Evolutionary conservation across 2,888 invertebrate species (phyloP).

Genomic region (Pseudococcus viburni): DNA sequence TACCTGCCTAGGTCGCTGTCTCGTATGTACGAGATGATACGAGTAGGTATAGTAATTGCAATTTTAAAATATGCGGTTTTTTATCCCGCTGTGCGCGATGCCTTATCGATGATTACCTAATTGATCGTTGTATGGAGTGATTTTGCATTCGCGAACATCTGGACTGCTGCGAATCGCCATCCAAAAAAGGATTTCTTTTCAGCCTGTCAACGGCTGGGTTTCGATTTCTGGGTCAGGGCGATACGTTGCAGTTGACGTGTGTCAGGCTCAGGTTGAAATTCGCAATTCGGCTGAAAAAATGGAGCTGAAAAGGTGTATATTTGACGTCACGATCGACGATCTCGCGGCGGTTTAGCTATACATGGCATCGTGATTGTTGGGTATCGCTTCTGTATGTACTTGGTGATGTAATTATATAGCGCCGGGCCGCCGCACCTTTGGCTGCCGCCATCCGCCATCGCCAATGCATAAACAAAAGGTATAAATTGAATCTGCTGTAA

Average conservation of each 20-base stretch:
- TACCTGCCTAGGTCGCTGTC: not conserved
- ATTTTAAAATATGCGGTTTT: slow-evolving; percentile 19
- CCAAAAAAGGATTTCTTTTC: slow-evolving; percentile 40
- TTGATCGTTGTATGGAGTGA: not conserved
- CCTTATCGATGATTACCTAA: slow-evolving; percentile 19
- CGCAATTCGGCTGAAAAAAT: not conserved
- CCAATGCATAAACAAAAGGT: slow-evolving; percentile 25
- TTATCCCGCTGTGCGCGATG: not conserved
- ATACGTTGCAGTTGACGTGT: not conserved
- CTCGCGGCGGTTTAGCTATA: not conserved
- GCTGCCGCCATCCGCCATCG: not conserved
- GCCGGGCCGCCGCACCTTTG: not conserved
- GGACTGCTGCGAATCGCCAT: slow-evolving; percentile 1
- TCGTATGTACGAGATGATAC: not conserved
- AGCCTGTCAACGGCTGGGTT: not conserved
- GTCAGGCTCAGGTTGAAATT: not conserved
- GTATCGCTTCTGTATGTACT: slow-evolving; percentile 43
- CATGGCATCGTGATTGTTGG: slow-evolving; percentile 33
- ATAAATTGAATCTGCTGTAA: slow-evolving; percentile 20
- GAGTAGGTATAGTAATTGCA: slow-evolving; percentile 6
- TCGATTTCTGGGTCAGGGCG: slow-evolving; percentile 24
- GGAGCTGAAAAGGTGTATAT: not conserved
- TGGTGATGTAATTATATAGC: slow-evolving; percentile 30
- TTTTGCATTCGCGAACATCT: slow-evolving; percentile 26
- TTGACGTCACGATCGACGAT: slow-evolving; percentile 13